These are phyloP conservation scores for Anser cygnoides DNA, from an alignment of 2,113 vertebrate genomes.

Conservation along the genomic window DNA sequence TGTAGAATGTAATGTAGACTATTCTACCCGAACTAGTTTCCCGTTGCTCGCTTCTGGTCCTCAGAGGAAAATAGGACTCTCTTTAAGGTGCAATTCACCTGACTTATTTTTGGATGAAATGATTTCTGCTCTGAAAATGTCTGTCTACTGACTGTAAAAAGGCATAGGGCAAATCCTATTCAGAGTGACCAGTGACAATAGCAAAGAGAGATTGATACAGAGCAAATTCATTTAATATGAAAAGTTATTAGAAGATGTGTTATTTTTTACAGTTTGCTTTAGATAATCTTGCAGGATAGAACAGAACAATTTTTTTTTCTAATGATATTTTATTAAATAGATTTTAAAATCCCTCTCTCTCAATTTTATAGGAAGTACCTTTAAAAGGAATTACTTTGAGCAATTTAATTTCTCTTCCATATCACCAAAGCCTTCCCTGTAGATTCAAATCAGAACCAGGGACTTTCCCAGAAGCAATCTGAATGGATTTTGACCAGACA, in stretches of 20 bases:
- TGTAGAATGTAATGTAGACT: not conserved
- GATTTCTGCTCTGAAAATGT: constrained; percentile 4
- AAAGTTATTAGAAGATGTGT: not conserved
- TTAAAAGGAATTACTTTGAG: not conserved
- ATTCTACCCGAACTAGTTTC: not conserved
- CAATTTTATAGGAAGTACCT: not conserved
- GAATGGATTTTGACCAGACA: not conserved
- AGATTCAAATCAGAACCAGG: not conserved
- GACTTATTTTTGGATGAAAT: not conserved
- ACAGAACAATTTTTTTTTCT: not conserved
- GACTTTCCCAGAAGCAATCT: not conserved
- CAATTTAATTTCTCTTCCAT: not conserved
- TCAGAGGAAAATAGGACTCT: not conserved
- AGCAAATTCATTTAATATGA: not conserved
- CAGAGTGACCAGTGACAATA: not conserved
- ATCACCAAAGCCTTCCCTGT: not conserved
- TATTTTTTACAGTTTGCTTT: not conserved
- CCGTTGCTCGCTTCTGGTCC: not conserved
- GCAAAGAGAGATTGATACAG: not conserved
- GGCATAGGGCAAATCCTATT: not conserved
- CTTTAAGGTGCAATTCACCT: not conserved
- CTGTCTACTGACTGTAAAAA: not conserved
- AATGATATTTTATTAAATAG: not conserved
- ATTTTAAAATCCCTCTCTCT: not conserved
- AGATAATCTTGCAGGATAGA: not conserved